Base-by-base conservation (phyloP, 2,113 vertebrate species). In the Puntigrus tetrazona region DNA sequence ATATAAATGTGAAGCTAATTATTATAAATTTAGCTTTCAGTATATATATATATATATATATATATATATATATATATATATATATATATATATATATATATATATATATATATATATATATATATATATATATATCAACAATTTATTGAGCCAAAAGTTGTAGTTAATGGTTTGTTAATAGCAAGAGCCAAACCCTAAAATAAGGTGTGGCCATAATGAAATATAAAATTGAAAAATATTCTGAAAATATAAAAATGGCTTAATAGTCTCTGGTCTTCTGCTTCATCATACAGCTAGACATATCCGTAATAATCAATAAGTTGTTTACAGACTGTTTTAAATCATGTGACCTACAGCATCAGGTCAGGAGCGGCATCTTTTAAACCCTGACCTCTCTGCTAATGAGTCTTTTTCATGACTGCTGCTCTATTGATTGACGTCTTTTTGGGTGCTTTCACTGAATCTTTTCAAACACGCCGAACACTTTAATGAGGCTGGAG, bases 391-490 rank as follows among this genome's bases (percentile, higher is more conserved):
- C 7, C 27, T 63, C 20, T 3, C 77, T 8, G 22, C 45, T 81
- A 81, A 87, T 52, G 38, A 84, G 14, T 82, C n/a, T 65, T n/a
- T 74, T 81, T 59, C 72, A 77, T 78, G 77, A 84, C 27, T 78
- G 59, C 14, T 82, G 61, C 13, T 29, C 31, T 78, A 78, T 78
- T 85, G 82, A 84, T 81, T 69, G 29, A 87, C 38, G 27, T 80
- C 55, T 25, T 78, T 25, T 50, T 61, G 83, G 61, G 76, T 87
- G 18, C 59, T 80, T 67, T 82, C 25, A 2, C 84, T 63, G 29
- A 72, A 34, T 61, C 50, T 72, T 50, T 55, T 78, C 52, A 61
- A 78, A 85, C 78, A 50, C 31, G 13, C 11, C 3, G 34, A 73
- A 65, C 65, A 7, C 69, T 63, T 87, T 85, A 72, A 55, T 85